Base-by-base conservation (phyloP, 2,888 invertebrate species). In the Leucania comma region DNA sequence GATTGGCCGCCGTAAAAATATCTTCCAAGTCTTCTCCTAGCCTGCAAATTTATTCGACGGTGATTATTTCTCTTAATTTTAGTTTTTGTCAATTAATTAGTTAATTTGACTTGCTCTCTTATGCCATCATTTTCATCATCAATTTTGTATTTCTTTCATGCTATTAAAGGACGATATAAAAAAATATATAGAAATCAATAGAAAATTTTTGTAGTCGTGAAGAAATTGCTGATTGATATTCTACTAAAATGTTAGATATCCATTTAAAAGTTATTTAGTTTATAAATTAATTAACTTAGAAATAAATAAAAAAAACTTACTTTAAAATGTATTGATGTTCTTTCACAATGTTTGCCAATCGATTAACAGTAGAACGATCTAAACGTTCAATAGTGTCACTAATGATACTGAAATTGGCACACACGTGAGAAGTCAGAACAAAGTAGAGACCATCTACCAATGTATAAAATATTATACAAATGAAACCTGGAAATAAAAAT, bases 11-110 rank as follows among this genome's bases (percentile, higher is more conserved):
- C 14, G 88, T 90, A 72, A 95, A 95, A 78, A 94, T 94, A 48
- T 92, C 90, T 86, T 95, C 94, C 69, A 95, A 89, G 77, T 93
- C 91, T 72, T 93, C 89, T 1, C 92, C 89, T 22, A 95, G 81
- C 64, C 95, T 95, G 88, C 75, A 92, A 93, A 54, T 70, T 51
- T 68, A 66, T 20, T 51, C 20, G 53, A 53, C 26, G 53, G 46
- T 53, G 32, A 56, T 68, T 67, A 38, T 75, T 63, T 48, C 20
- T 54, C 14, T 22, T 54, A 6, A 29, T 65, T 57, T 65, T 51
- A 56, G 17, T 81, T 72, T n/a, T 72, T 42, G 66, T 74, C 8
- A 48, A n/a, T 79, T 68, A 68, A 78, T 72, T 70, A 50, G 17
- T 9, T 73, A 61, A 72, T 72, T 42, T 38, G 24, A 38, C 4